Conservation (phyloP, 2,888 invertebrate genomes). For the Polia nebulosa region DNA sequence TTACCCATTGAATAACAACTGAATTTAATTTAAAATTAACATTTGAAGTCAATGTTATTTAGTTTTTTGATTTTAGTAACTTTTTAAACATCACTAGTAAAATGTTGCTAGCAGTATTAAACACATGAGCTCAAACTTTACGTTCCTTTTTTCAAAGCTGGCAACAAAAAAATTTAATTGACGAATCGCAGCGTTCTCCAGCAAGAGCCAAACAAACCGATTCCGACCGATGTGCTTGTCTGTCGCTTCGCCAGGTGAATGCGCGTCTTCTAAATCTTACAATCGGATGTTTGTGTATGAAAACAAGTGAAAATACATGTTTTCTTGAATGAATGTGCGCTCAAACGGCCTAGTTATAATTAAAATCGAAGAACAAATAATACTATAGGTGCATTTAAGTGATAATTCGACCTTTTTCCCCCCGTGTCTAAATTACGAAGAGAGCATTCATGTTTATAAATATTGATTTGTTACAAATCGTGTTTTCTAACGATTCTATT, state of each 20-base stretch:
- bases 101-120: constrained; percentile 30
- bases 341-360: constrained; percentile 37
- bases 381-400: constrained; percentile 68
- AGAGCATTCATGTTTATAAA: constrained; percentile 89
- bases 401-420: constrained; percentile 68
- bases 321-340: constrained; percentile 76
- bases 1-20: background rate
- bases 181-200: constrained; percentile 70
- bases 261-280: constrained; percentile 67
- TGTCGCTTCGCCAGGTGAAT: constrained; percentile 69
- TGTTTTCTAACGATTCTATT: constrained; percentile 72
- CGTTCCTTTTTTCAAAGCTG: constrained; percentile 34
- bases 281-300: constrained; percentile 83
- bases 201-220: constrained; percentile 78
- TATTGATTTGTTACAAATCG: constrained; percentile 87
- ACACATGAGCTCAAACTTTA: accelerated
- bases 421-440: constrained; percentile 75
- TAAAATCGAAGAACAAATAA: constrained; percentile 43
- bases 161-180: constrained; percentile 66
- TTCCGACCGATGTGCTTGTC: constrained; percentile 75
- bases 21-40: background rate
- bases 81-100: constrained; percentile 36
- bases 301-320: constrained; percentile 73
- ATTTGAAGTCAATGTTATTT: background rate
- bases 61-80: constrained; percentile 30